Evolutionary conservation across 2,113 vertebrate species (phyloP), one percentile per base, ranked within the genome.

Genomic region (Condylura cristata): DNA sequence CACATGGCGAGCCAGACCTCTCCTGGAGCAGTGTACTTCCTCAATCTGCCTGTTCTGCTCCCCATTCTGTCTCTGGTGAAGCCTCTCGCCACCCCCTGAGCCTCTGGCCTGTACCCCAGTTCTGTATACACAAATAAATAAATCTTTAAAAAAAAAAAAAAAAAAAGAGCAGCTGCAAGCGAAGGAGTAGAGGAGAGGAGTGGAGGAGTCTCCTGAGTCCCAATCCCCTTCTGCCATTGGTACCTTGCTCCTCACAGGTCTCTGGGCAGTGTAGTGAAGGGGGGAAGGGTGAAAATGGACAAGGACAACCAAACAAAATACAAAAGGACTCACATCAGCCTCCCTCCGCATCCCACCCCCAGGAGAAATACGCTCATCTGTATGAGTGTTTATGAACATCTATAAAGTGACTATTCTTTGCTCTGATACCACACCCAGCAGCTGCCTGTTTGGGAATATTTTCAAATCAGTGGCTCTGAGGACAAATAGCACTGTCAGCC

Each of bases 381-480:
- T 89, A 90, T 86, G 74, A 86, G 74, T 56, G 87, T 72, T 93
- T 66, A 83, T 30, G 93, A 94, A 90, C 83, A 75, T 72, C 91
- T 88, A 30, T 61, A 89, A 88, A 92, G 85, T 46, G 44, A 94
- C 92, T 82, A 90, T 79, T 92, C 56, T 76, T 80, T 56, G 93
- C 96, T 96, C 81, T 60, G 79, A 80, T 60, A 75, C 94, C 88
- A 82, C 34, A 70, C 46, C 74, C 61, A 68, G 92, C 83, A 96
- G 93, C 80, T 85, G 93, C 83, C 75, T 60, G 91, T 84, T 1
- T 22, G 86, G 81, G 88, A 82, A 90, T 86, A 63, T 95, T 95
- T 92, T 93, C 90, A 63, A 85, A 97, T 95, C 96, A 83, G 74
- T 93, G 96, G 96, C 88, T 93, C 68, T 0, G 63, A 96, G 94